These are phyloP conservation scores for Apostichopus japonicus DNA, from an alignment of 35 echinoderm and acorn worm genomes.

Conservation along the genomic window DNA sequence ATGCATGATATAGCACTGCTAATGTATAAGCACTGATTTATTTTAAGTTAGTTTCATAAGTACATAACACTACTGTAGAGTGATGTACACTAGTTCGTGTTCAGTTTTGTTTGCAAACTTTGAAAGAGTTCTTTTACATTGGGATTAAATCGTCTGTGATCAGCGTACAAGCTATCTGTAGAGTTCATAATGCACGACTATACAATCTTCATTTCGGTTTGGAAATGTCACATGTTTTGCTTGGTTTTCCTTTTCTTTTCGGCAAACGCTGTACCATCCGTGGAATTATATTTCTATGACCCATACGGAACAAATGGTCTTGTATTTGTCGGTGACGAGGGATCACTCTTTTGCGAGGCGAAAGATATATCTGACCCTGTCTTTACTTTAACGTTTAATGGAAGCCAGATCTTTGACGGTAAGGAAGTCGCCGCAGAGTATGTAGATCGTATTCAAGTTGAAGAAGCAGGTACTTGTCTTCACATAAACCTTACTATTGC, in stretches of 20 bases:
- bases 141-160: too few species aligned
- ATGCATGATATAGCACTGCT: too few species aligned
- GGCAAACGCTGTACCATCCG: not conserved
- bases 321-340: conserved; percentile 6
- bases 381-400: conserved; percentile 3
- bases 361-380: not conserved
- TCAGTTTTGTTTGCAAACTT: too few species aligned
- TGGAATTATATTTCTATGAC: not conserved
- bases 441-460: not conserved
- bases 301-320: not conserved
- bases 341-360: not conserved
- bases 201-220: not conserved
- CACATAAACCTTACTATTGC: not conserved
- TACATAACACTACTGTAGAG: too few species aligned
- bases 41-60: too few species aligned
- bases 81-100: too few species aligned
- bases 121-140: too few species aligned
- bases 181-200: not conserved
- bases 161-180: too few species aligned
- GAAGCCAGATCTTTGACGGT: not conserved
- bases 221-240: not conserved
- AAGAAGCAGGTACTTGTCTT: not conserved
- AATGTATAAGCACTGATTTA: too few species aligned
- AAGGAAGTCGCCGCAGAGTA: not conserved
- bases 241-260: not conserved